Conservation (phyloP, 2,888 invertebrate species). For the Poecilobothrus nobilitatus region DNA sequence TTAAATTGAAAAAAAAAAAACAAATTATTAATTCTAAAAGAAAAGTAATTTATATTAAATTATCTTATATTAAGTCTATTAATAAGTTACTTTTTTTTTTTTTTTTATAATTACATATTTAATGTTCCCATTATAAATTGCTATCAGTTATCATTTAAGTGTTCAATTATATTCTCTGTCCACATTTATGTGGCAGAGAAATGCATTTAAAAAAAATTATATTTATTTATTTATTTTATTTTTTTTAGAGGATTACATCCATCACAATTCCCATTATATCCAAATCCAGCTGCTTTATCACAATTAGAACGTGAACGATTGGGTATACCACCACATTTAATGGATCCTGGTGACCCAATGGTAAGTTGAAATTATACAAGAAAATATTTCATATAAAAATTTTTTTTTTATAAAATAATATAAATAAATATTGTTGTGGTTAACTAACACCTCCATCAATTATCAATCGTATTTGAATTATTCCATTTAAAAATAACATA, state of each 20-base stretch:
- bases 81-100: too few relatives aligned
- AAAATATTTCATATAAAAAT: neutral
- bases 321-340: slow-evolving; percentile 59
- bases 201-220: too few relatives aligned
- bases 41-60: too few relatives aligned
- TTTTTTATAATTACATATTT: too few relatives aligned
- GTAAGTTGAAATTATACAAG: slow-evolving; percentile 44
- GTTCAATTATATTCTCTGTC: too few relatives aligned
- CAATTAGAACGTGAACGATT: slow-evolving; percentile 83
- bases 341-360: slow-evolving; percentile 82
- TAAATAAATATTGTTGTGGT: neutral
- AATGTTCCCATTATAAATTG: too few relatives aligned
- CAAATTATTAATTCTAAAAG: too few relatives aligned
- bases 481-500: slow-evolving; percentile 10
- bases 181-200: too few relatives aligned
- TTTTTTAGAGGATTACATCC: slow-evolving; percentile 51
- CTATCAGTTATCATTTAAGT: too few relatives aligned
- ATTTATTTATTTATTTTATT: too few relatives aligned
- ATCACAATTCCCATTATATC: slow-evolving; percentile 57
- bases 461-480: slow-evolving; percentile 24
- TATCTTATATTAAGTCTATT: too few relatives aligned
- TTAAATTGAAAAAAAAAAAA: too few relatives aligned
- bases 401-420: neutral
- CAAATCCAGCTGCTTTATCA: slow-evolving; percentile 67
- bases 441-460: slow-evolving; percentile 11